Conservation (phyloP, 2,797 vertebrate genomes). For the Micrastur ruficollis region DNA sequence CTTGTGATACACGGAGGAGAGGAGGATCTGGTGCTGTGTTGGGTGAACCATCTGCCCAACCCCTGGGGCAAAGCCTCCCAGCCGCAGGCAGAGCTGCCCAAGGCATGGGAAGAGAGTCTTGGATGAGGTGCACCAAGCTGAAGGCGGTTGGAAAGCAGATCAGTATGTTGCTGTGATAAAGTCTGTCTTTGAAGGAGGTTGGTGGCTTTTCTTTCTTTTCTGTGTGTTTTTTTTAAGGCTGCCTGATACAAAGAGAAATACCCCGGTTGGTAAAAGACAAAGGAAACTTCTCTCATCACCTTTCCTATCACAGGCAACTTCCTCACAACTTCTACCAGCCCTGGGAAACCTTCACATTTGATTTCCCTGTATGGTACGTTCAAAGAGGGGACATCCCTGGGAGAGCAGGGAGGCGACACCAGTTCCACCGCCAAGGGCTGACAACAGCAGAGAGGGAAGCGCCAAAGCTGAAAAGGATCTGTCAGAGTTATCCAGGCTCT, state of each 20-base stretch:
- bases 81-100: neutral
- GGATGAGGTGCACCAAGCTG: neutral
- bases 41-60: accelerated
- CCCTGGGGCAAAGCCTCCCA: neutral
- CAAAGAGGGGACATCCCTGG: neutral
- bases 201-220: neutral
- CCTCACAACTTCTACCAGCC: neutral
- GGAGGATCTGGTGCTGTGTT: neutral
- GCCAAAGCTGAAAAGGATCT: neutral
- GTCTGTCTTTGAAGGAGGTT: neutral
- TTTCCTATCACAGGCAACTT: neutral
- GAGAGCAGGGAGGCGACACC: neutral
- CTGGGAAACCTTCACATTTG: neutral
- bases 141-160: neutral
- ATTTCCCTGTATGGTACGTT: neutral
- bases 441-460: neutral
- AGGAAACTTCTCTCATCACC: neutral
- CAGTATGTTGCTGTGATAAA: neutral
- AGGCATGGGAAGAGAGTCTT: neutral
- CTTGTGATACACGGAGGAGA: neutral
- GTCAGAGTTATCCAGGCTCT: neutral
- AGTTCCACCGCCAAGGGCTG: neutral
- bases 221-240: neutral
- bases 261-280: neutral
- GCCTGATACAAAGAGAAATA: neutral